Evolutionary conservation across 2,113 vertebrate species (phyloP).

Genomic region (Eulemur rufifrons): DNA sequence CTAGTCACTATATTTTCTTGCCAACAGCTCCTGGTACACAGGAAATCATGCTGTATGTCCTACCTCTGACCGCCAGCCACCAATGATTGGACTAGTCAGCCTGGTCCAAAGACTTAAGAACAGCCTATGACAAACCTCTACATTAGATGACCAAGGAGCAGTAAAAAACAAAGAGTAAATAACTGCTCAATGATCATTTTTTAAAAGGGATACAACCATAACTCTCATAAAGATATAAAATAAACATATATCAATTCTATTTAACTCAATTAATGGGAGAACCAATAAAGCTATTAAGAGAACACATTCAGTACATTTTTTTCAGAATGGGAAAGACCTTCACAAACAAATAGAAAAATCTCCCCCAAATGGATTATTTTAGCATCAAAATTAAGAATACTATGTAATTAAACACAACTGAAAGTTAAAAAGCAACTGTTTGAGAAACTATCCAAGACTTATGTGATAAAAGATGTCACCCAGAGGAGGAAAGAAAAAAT

Average conservation of each 20-base stretch:
- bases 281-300: background rate
- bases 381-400: background rate
- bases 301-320: background rate
- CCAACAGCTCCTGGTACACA: background rate
- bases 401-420: background rate
- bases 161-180: background rate
- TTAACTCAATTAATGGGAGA: background rate
- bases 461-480: background rate
- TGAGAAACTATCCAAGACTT: background rate
- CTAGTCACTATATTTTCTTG: background rate
- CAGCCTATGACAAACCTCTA: background rate
- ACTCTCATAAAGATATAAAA: background rate
- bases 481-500: too few species aligned
- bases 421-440: background rate
- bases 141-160: background rate
- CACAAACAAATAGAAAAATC: background rate
- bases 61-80: background rate
- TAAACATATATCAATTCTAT: background rate
- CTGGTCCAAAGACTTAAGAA: background rate
- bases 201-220: background rate
- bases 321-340: background rate
- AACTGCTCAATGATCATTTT: background rate
- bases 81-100: background rate
- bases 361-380: background rate
- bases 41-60: background rate